Percentiles rank a stretch among this genome's conserved stretches.
Conservation (phyloP, 1,140 invertebrate species). For the Carposina sasakii region DNA sequence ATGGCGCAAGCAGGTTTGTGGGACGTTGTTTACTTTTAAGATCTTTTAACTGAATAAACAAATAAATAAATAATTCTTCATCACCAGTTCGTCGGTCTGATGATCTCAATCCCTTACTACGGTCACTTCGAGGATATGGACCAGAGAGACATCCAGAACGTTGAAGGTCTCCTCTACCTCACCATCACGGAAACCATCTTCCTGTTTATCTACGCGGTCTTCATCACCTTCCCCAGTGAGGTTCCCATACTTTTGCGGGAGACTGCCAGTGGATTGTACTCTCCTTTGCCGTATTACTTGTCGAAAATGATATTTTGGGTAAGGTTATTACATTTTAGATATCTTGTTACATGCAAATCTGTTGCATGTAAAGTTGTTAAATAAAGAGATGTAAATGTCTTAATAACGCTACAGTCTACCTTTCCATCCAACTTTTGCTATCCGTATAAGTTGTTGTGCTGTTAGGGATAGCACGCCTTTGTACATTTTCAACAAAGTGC, state of each 20-base stretch:
- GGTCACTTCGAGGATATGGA: constrained; percentile 70
- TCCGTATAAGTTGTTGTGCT: too few relatives aligned
- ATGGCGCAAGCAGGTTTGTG: too few relatives aligned
- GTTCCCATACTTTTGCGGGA: constrained; percentile 78
- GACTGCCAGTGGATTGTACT: constrained; percentile 78
- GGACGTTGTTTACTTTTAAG: too few relatives aligned
- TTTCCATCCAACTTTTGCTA: too few relatives aligned
- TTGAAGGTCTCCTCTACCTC: constrained; percentile 79
- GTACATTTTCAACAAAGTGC: too few relatives aligned
- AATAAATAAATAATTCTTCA: too few relatives aligned
- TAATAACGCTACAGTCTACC: too few relatives aligned
- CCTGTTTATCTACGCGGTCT: constrained; percentile 79
- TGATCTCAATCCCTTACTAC: constrained; percentile 76
- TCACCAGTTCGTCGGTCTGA: constrained; percentile 75
- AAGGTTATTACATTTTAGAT: constrained; percentile 36
- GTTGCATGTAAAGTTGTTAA: too few relatives aligned
- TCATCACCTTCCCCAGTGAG: constrained; percentile 80
- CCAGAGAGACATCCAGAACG: constrained; percentile 79
- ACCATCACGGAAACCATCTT: constrained; percentile 82
- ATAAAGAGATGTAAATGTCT: too few relatives aligned
- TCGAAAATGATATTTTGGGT: constrained; percentile 82
- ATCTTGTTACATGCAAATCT: too few relatives aligned
- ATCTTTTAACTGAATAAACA: too few relatives aligned
- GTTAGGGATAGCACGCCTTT: too few relatives aligned
- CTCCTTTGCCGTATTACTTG: constrained; percentile 78